Evolutionary conservation across 2,888 invertebrate genomes (phyloP).

Genomic region (Aleiodes alternator): DNA sequence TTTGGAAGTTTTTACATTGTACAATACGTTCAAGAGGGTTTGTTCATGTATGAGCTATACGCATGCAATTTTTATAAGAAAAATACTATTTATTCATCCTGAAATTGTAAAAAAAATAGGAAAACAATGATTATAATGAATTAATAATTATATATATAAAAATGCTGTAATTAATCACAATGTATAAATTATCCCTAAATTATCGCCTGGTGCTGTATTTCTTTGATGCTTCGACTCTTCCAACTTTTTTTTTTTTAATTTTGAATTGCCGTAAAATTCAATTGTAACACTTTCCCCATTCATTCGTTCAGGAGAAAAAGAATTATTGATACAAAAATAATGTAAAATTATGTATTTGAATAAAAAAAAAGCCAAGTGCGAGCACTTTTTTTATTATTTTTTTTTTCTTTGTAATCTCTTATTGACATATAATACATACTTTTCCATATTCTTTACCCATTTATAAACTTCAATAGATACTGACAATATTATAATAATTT

Average conservation of each 20-base stretch:
- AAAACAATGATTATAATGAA: neutral
- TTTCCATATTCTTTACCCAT: constrained; percentile 1
- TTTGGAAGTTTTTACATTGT: constrained; percentile 6
- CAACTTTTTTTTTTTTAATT: constrained; percentile 13
- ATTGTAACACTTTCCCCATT: neutral
- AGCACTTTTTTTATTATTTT: constrained; percentile 28
- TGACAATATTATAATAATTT: neutral
- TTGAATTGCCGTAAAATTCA: constrained; percentile 6
- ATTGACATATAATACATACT: neutral
- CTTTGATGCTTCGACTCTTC: constrained; percentile 18
- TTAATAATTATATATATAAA: constrained; percentile 12
- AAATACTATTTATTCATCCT: constrained; percentile 22
- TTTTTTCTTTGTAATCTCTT: neutral
- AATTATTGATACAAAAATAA: constrained; percentile 2
- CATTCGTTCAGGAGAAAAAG: neutral
- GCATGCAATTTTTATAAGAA: constrained; percentile 17
- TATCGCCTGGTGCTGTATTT: constrained; percentile 27
- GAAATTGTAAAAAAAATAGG: neutral
- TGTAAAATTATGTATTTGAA: constrained; percentile 36
- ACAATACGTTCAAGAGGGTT: constrained; percentile 9
- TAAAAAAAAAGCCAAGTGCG: constrained; percentile 32
- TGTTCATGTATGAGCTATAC: constrained; percentile 28
- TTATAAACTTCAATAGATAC: neutral
- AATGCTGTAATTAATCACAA: constrained; percentile 33
- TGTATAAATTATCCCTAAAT: constrained; percentile 17